Evolutionary conservation across 2,888 invertebrate species (phyloP).

Genomic region (Coelinius sp.): DNA sequence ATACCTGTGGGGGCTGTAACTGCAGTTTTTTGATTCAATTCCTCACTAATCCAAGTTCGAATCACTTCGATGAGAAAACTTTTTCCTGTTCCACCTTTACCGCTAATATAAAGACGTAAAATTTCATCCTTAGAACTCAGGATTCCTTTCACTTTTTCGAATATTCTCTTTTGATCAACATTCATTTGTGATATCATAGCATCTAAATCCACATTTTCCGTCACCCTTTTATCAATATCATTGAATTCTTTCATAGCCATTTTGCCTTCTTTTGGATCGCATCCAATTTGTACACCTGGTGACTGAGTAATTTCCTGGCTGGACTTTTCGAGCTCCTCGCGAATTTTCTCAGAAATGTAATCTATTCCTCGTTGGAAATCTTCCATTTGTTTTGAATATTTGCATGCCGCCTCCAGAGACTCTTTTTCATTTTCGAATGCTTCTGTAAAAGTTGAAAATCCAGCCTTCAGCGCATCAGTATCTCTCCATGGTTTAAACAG

Average conservation of each 20-base stretch:
- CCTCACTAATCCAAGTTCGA: constrained; percentile 13
- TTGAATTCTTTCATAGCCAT: constrained; percentile 51
- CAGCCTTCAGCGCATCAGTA: constrained; percentile 42
- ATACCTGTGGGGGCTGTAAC: constrained; percentile 35
- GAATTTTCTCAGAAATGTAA: constrained; percentile 25
- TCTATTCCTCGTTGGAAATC: constrained; percentile 30
- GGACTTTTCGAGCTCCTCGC: no score
- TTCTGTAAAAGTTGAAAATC: constrained; percentile 39
- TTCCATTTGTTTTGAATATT: constrained; percentile 37
- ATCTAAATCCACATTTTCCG: neutral
- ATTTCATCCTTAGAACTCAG: neutral
- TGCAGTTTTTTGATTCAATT: constrained; percentile 3
- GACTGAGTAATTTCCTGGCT: no score
- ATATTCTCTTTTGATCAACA: constrained; percentile 5
- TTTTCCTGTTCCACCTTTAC: no score
- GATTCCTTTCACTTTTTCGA: neutral
- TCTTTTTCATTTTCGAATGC: constrained; percentile 40
- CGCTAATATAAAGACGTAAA: constrained; percentile 10
- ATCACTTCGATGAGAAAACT: neutral
- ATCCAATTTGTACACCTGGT: no score
- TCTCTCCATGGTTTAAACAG: no score
- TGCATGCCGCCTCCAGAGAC: constrained; percentile 38
- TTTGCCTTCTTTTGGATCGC: no score
- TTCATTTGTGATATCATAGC: neutral
- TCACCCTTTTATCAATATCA: constrained; percentile 35